Percentiles rank a stretch among this genome's conserved stretches.
Evolutionary conservation across 2,888 invertebrate species (phyloP).

Genomic region (Leptinotarsa haldemani): DNA sequence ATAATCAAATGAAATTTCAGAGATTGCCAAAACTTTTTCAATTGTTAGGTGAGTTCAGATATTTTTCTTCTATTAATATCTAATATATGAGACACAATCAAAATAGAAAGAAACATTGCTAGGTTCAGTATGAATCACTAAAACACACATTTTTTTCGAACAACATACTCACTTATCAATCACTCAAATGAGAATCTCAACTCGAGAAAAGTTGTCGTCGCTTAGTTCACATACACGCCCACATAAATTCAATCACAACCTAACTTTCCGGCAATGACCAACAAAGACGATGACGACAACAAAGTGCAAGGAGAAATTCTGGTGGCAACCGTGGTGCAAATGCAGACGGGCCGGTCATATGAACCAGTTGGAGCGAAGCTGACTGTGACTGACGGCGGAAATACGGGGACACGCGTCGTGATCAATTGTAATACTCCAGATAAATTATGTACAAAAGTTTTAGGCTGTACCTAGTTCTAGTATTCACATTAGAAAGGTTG

Average conservation of each 20-base stretch:
- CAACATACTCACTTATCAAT: slow-evolving; percentile 7
- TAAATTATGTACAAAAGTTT: neutral
- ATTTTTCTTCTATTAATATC: too few relatives aligned
- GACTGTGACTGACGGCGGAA: slow-evolving; percentile 19
- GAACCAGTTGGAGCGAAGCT: slow-evolving; percentile 4
- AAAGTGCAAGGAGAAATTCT: slow-evolving; percentile 8
- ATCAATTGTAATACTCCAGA: slow-evolving; percentile 3
- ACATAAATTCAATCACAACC: slow-evolving; percentile 3
- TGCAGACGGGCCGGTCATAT: slow-evolving; percentile 2
- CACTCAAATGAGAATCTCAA: neutral
- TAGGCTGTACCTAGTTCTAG: too few relatives aligned
- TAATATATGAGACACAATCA: too few relatives aligned
- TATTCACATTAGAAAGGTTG: too few relatives aligned
- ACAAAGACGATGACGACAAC: slow-evolving; percentile 9
- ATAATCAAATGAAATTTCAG: too few relatives aligned
- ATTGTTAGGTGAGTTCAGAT: too few relatives aligned
- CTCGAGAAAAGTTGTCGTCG: neutral
- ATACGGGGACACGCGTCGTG: slow-evolving; percentile 33
- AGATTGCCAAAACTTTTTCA: too few relatives aligned
- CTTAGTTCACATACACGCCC: slow-evolving; percentile 9
- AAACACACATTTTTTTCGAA: neutral
- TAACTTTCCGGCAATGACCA: neutral
- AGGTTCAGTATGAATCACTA: neutral
- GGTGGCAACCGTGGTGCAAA: slow-evolving; percentile 15
- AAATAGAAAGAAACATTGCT: too few relatives aligned